Evolutionary conservation across 2,797 vertebrate genomes (phyloP), one percentile per base, ranked within the genome.

Genomic region (Scarus forsteni): DNA sequence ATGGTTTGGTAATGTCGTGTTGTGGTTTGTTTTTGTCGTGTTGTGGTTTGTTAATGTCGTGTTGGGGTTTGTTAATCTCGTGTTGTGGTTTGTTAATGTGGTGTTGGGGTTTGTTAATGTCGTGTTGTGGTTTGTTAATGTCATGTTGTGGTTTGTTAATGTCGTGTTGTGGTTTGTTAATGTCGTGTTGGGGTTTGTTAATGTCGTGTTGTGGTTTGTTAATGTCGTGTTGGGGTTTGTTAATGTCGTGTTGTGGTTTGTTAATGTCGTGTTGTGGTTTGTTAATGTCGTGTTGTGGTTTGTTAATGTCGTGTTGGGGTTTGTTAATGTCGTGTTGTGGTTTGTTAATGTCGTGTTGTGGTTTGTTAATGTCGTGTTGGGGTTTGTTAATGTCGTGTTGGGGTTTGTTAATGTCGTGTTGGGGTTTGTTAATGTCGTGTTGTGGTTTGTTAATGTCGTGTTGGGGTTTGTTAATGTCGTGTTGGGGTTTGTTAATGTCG

Each of bases 81-180:
- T 0, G 11, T 53, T 19, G 49, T 0, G n/a, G n/a, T n/a, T n/a
- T n/a, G n/a, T n/a, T n/a, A n/a, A n/a, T n/a, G n/a, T 15, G 8
- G 5, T 9, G 7, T n/a, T 7, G 45, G n/a, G 13, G 45, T 27
- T 2, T 27, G 27, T 27, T 27, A 27, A 27, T 45, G 5, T 15
- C 7, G 14, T 0, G 11, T 53, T 19, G 49, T 0, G n/a, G n/a
- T n/a, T n/a, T n/a, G n/a, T n/a, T n/a, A n/a, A n/a, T n/a, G n/a
- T 15, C n/a, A 7, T 9, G 7, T n/a, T 7, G 45, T 46, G 13
- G 45, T 27, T 2, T 27, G 27, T 27, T 27, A 27, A 27, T 45
- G 5, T 15, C 7, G 14, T 0, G 11, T 53, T 19, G 49, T 0
- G n/a, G n/a, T n/a, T n/a, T n/a, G n/a, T n/a, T n/a, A n/a, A n/a